Evolutionary conservation across 2,888 invertebrate species (phyloP), one percentile per base, ranked within the genome.

Genomic region (Elysia crispata): DNA sequence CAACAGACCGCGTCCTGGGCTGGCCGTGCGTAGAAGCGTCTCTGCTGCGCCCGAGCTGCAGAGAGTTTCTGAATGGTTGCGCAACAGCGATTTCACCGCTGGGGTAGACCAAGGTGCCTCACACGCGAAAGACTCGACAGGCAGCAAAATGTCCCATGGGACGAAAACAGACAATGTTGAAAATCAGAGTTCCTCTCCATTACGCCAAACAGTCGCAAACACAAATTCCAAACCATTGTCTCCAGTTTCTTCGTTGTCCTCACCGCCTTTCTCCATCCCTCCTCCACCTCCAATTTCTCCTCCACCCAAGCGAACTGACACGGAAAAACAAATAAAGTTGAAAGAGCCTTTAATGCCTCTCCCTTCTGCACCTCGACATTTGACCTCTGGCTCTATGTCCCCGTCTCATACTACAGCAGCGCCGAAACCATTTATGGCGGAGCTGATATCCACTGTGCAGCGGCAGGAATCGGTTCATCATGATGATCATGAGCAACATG

Each of bases 61-160:
- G 3, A 67, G 76, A 33, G 76, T 80, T 31, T 60, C 49, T 15
- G 80, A 76, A 30, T 80, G 80, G 80, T 73, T 80, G 25, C n/a
- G 28, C 28, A n/a, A 33, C 20, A 80, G 73, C 66, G 80, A 80
- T 64, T 80, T 80, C 49, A 76, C 60, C 60, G n/a, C 20, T 18
- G 60, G 23, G n/a, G 41, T 41, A 41, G 41, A 41, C 41, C 41
- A 41, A 41, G 41, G 41, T 11, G 11, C 41, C 5, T 41, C 11
- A 41, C 3, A 41, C n/a, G 3, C 60, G 3, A 60, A 60, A 60
- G n/a, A 60, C n/a, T 23, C 15, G 15, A 23, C 60, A 60, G 5
- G 66, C 18, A 28, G 25, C 25, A 28, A 66, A 1, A 23, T 28
- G 5, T 28, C 3, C 25, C 30, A 28, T 25, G 30, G 6, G 6